A percentile compares a stretch with the other conserved stretches of the same genome.
These are phyloP conservation scores for Lithophane semibrunnea DNA, from an alignment of 2,888 invertebrate genomes.

Conservation along the genomic window DNA sequence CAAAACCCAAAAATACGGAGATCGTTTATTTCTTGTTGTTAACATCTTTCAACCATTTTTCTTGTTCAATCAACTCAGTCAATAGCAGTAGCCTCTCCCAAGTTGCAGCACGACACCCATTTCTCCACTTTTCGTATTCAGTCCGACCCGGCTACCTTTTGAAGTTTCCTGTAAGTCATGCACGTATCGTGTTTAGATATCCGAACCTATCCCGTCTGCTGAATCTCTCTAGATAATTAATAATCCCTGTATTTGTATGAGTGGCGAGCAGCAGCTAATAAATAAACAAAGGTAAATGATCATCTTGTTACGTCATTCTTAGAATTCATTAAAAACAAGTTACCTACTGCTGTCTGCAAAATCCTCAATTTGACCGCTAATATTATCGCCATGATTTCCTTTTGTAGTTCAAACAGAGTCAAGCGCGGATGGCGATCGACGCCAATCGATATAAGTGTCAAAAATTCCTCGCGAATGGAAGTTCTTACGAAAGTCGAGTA, in stretches of 20 bases:
- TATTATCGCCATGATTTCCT: neutral
- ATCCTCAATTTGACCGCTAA: conserved; percentile 23
- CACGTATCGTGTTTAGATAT: too few relatives aligned
- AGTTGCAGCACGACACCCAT: too few relatives aligned
- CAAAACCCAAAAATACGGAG: neutral
- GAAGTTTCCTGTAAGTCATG: neutral
- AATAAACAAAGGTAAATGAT: neutral
- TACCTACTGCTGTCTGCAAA: neutral
- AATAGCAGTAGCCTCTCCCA: neutral
- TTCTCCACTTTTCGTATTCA: neutral
- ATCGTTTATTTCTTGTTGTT: neutral
- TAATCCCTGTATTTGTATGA: neutral
- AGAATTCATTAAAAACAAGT: conserved; percentile 39
- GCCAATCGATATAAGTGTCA: neutral
- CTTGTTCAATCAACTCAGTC: neutral
- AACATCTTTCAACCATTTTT: neutral
- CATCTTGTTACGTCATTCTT: conserved; percentile 29
- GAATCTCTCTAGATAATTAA: neutral
- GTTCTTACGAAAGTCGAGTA: neutral
- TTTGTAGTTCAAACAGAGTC: conserved; percentile 12
- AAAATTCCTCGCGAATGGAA: neutral
- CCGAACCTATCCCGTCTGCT: neutral
- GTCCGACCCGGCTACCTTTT: neutral
- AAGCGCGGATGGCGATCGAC: neutral
- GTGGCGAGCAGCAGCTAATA: neutral